Base-by-base conservation (phyloP, 2,113 vertebrate genomes). In the Eurystomus gularis region DNA sequence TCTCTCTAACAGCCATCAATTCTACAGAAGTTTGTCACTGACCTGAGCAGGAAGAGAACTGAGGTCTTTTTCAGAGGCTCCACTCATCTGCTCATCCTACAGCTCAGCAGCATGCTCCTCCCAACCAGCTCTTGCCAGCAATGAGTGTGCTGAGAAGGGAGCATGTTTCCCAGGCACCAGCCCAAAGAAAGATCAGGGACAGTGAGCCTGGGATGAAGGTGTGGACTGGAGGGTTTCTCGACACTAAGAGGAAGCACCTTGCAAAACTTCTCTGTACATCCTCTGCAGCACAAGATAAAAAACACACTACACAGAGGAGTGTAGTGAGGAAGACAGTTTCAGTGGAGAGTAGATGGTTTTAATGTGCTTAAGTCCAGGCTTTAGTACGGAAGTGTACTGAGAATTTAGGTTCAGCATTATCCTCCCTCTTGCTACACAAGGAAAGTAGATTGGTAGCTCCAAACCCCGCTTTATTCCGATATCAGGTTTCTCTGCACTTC, bases 401-500 rank as follows among this genome's bases (percentile, higher is more conserved):
- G 28, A 37, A 16, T 52, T 79, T 81, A 29, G 3, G 9, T 85
- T 89, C 57, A 91, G 31, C 35, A 24, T 88, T 88, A 62, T 60
- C 48, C 69, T 91, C 17, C 28, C 26, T 69, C 42, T 69, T 2
- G 4, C 60, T 65, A n/a, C 31, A 20, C 24, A 49, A 35, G 21
- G 55, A 78, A 39, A 70, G 24, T 86, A 86, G 86, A 84, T 15
- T 66, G 82, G 57, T 77, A 75, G 42, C 33, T 54, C 60, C 35
- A 77, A 6, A 14, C 29, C 12, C 80, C 17, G 21, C 44, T 78
- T 83, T 92, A 78, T 86, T 94, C 42, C 69, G 88, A 13, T 62
- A 71, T 82, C 90, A 69, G 55, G 79, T 92, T 94, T 97, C 76
- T 90, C 49, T 80, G 55, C 13, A 26, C 39, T 93, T 95, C 92